Conservation (phyloP, 2,797 vertebrate genomes). For the Geotrypetes seraphini region DNA sequence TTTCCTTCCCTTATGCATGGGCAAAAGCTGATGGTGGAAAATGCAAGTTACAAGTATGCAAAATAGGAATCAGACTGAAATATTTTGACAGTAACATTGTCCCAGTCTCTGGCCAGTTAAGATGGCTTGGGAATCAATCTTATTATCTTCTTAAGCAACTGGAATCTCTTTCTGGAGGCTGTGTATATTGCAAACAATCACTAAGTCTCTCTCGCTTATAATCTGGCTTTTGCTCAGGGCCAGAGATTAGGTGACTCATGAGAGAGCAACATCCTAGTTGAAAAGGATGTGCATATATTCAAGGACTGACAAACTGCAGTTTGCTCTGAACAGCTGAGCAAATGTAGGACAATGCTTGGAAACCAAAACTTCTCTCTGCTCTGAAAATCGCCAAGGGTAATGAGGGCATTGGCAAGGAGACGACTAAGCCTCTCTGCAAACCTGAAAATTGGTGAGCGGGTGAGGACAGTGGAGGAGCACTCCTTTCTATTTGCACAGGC, state of each 20-base stretch:
- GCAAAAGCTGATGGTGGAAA: rapidly evolving
- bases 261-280: not conserved
- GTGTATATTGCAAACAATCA: not conserved
- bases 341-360: too few species aligned
- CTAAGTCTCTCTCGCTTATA: constrained; percentile 13
- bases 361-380: too few species aligned
- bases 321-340: too few species aligned
- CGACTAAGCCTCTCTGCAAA: constrained; percentile 64
- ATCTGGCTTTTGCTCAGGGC: constrained; percentile 22
- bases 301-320: not conserved
- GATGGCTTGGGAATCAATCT: constrained; percentile 33
- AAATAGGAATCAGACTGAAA: not conserved
- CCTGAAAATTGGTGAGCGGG: constrained; percentile 52
- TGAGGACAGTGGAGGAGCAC: constrained; percentile 42
- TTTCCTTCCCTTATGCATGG: not conserved
- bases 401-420: constrained; percentile 49
- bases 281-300: rapidly evolving
- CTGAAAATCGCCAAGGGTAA: too few species aligned
- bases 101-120: constrained; percentile 26
- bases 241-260: constrained; percentile 12
- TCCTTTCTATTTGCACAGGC: constrained; percentile 69
- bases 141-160: constrained; percentile 37
- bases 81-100: constrained; percentile 17
- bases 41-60: not conserved
- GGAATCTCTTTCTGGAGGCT: constrained; percentile 2